Base-by-base conservation (phyloP, 2,888 invertebrate genomes). In the Epirrhoe alternata region DNA sequence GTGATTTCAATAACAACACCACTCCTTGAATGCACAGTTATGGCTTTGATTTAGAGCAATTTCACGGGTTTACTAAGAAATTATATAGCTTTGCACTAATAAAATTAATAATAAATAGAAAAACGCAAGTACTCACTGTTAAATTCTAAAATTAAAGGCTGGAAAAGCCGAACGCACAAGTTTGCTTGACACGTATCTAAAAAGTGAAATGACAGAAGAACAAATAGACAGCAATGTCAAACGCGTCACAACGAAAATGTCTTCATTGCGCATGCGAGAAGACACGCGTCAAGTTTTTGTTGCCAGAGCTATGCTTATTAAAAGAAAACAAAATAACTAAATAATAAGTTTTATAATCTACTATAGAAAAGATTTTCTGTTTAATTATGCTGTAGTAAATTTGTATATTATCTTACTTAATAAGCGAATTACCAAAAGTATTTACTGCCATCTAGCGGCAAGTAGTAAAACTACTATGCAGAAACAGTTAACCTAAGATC, bases 161-260 rank as follows among this genome's bases (percentile, higher is more conserved):
- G 78, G 74, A 75, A 85, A 84, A 90, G 90, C 90, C 79, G 80
- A 86, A 81, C 89, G 89, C 84, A 81, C 89, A 88, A 88, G 78
- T 79, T 85, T 75, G 78, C 83, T 87, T 92, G 92, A 93, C 92
- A 93, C 92, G 92, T 93, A 92, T 86, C 84, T 89, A 90, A 86
- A 92, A 92, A 87, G 90, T 87, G 89, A 71, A 86, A 76, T 82
- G 79, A 79, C 77, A 78, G 77, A 80, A 76, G n/a, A n/a, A n/a
- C n/a, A n/a, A n/a, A n/a, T n/a, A n/a, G n/a, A n/a, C n/a, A n/a
- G n/a, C n/a, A n/a, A 77, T 76, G 86, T 86, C 86, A 84, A 79
- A 83, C 83, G 82, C 84, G 86, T 86, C 84, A 82, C 77, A 74
- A 72, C 72, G 68, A 5, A 75, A 74, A 66, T 64, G 57, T 49